Evolutionary conservation across 1,140 invertebrate species (phyloP).

Genomic region (Caerostris darwini): DNA sequence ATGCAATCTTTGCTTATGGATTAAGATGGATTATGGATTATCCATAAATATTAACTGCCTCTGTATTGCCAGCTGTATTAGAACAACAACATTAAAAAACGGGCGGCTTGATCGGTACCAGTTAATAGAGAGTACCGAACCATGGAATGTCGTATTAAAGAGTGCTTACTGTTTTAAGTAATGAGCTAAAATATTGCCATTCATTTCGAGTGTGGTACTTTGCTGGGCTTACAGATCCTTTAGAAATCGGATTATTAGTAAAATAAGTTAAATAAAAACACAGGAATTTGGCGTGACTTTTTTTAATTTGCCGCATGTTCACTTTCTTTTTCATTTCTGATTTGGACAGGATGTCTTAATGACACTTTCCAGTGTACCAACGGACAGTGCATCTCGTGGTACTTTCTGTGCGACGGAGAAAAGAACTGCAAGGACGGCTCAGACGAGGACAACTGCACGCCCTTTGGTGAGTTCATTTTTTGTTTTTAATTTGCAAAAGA

Average conservation of each 20-base stretch:
- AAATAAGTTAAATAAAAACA: not conserved
- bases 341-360: slow-evolving; percentile 85
- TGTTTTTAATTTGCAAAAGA: too few relatives aligned
- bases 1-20: too few relatives aligned
- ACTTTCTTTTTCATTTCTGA: not conserved
- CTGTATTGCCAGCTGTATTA: too few relatives aligned
- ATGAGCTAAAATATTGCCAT: not conserved
- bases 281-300: not conserved
- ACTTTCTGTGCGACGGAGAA: slow-evolving; percentile 81
- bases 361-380: slow-evolving; percentile 80
- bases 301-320: not conserved
- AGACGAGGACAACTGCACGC: slow-evolving; percentile 79
- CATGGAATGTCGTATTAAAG: too few relatives aligned
- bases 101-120: too few relatives aligned
- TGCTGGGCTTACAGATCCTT: not conserved
- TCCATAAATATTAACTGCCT: too few relatives aligned
- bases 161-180: not conserved
- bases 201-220: not conserved
- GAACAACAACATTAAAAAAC: too few relatives aligned
- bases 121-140: too few relatives aligned
- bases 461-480: slow-evolving; percentile 75
- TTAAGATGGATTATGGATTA: too few relatives aligned
- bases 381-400: slow-evolving; percentile 79
- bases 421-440: slow-evolving; percentile 81
- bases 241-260: not conserved